phyloP scores from a whole-genome alignment of 1,140 invertebrate genomes.

The Drosophila ananassae region DNA sequence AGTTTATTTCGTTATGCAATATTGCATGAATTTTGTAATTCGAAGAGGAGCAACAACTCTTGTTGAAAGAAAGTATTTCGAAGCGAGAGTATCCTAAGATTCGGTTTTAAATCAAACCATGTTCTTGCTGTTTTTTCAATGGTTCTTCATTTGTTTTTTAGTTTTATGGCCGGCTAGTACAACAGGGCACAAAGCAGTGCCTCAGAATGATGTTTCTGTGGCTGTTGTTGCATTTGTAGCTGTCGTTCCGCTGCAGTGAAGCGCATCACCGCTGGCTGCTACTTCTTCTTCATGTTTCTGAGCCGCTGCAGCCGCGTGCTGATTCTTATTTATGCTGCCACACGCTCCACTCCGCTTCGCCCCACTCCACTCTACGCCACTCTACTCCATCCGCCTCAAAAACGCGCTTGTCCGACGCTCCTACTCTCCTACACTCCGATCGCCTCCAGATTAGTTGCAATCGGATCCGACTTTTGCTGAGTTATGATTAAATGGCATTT shows the following conservation, averaged over 20 bases:
- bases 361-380: conserved; percentile 2
- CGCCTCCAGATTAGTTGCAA: conserved; percentile 25
- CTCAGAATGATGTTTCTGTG: conserved; percentile 25
- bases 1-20: too few species aligned
- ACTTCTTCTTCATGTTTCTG: conserved; percentile 4
- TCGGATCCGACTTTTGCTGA: conserved; percentile 61
- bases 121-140: conserved; percentile 19
- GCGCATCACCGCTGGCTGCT: conserved; percentile 66
- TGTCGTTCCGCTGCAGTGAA: conserved; percentile 75
- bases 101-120: not conserved
- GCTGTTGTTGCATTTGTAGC: conserved; percentile 12
- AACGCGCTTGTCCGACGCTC: not conserved
- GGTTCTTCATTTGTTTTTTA: conserved; percentile 38
- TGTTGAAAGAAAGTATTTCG: too few species aligned
- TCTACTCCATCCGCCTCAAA: not conserved
- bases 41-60: too few species aligned
- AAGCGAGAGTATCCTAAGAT: not conserved
- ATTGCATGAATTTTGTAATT: too few species aligned
- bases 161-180: conserved; percentile 17
- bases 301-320: conserved; percentile 59
- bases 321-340: conserved; percentile 70
- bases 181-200: conserved; percentile 40
- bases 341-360: conserved; percentile 31
- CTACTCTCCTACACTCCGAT: not conserved
- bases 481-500: conserved; percentile 75